Conservation (phyloP, 92 coral and sea anemone species). For the Porites rus region DNA sequence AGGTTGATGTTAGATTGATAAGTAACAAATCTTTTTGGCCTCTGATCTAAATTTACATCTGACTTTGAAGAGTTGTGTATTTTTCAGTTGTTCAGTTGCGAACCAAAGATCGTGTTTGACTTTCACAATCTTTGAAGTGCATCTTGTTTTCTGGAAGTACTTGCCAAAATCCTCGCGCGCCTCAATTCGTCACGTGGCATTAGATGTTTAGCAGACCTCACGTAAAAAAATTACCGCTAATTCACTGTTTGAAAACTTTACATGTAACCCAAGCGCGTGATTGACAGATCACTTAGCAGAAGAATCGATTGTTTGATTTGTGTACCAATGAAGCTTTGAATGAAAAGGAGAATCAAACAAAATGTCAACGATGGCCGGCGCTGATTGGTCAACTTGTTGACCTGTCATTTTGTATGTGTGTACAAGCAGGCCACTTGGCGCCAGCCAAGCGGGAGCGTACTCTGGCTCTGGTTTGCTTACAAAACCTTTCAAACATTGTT, state of each 20-base stretch:
- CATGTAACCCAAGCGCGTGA: slow-evolving; percentile 80
- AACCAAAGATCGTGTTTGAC: not conserved
- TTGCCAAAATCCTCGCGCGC: not conserved
- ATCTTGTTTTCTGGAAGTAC: slow-evolving; percentile 25
- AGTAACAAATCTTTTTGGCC: slow-evolving; percentile 43
- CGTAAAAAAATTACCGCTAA: slow-evolving; percentile 48
- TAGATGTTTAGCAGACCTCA: slow-evolving; percentile 34
- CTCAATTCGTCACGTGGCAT: slow-evolving; percentile 30
- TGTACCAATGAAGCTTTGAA: slow-evolving; percentile 89
- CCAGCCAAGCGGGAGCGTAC: slow-evolving; percentile 89
- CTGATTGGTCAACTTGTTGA: slow-evolving; percentile 82
- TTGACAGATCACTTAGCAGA: slow-evolving; percentile 78
- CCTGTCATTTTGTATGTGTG: slow-evolving; percentile 82
- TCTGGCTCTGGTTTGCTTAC: slow-evolving; percentile 87
- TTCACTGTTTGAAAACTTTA: slow-evolving; percentile 54
- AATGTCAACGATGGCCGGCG: slow-evolving; percentile 74
- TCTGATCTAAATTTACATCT: slow-evolving; percentile 24
- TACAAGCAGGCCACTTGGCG: slow-evolving; percentile 87
- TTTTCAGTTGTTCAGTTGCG: slow-evolving; percentile 15
- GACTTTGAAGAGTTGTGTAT: slow-evolving; percentile 25
- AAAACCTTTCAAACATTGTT: slow-evolving; percentile 91
- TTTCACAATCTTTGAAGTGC: not conserved
- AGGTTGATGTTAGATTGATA: slow-evolving; percentile 63
- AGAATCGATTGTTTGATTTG: slow-evolving; percentile 92
- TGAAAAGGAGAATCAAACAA: slow-evolving; percentile 76